Evolutionary conservation across 53 echinoderm and acorn worm genomes (phyloP), one percentile per base, ranked within the genome.

Genomic region (Actinopyga echinites): DNA sequence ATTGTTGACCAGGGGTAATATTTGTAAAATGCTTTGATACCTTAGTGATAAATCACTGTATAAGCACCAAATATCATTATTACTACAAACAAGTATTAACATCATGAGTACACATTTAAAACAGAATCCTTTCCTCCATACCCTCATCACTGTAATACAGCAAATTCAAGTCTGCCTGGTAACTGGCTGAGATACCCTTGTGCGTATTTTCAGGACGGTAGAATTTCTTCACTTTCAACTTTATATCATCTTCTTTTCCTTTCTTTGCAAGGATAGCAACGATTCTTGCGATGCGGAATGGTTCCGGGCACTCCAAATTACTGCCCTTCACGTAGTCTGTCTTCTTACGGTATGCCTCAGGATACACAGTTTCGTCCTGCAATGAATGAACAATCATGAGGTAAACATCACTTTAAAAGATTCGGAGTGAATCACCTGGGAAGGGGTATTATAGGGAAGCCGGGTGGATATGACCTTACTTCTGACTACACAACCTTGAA

Each of bases 131-230:
- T 40, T 40, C 20, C 25, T 52, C 6, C 65, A 22, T 88, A 99
- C 99, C 99, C 87, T 99, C 99, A 82, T 85, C 91, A 80, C 99
- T 99, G 92, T 94, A 99, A 80, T 92, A 99, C 19, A 99, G 83
- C 36, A 99, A 40, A 40, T 99, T 99, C 57, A 94, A 63, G 66
- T 99, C 99, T 4, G 92, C 90, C 87, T 94, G 94, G 64, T 99
- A 91, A 5, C 90, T 89, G 1, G 94, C 90, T 0, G 89, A 57
- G 49, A 73, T 65, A 8, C 99, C 99, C 83, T 99, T 99, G 89
- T 99, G 99, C 4, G 99, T 99, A 58, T 99, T 89, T 85, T 99
- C 94, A 8, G 99, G 92, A 32, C 99, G 90, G 75, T 99, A 99
- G 75, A 95, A 91, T 83, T 99, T 99, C 57, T 86, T 86, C 52